Base-by-base conservation (phyloP, 2,888 invertebrate genomes). In the Drosophila macrothrix region DNA sequence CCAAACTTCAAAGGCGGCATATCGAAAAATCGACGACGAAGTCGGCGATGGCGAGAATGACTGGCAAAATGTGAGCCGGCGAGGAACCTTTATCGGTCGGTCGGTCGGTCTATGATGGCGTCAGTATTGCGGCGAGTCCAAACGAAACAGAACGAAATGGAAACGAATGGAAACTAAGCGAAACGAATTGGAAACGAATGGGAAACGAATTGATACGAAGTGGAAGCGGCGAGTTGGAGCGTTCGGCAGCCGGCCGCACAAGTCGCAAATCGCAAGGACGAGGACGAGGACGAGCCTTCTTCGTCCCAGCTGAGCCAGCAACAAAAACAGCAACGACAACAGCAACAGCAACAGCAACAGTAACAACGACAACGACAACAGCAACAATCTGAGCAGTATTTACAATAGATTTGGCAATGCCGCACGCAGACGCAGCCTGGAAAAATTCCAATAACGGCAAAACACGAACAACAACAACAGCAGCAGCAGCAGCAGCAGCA, bases 401-500 rank as follows among this genome's bases (percentile, higher is more conserved):
- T 66, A 41, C 10, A 65, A 79, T 82, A 80, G 80, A 69, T 83
- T 73, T 53, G 59, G 37, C 39, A 52, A 29, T 46, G 54, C 66
- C 52, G 67, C 81, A 80, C 80, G 83, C 80, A 80, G 76, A 80
- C 77, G 81, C 83, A 83, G 81, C 61, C 84, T 84, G 84, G 84
- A 90, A 84, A 39, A 70, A 59, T 90, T 88, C 88, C 90, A 83
- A 83, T 82, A 75, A 72, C 69, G 63, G 68, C 63, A 61, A 64
- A 63, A 31, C 50, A 70, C 53, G 25, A 64, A 49, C 64, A 60
- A 55, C 71, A 62, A 33, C 43, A 54, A 37, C 58, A 65, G 25
- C 77, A 65, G 22, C 77, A 63, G 41, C 64, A 60, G 52, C 71
- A 62, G 28, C 39, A 52, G 41, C 54, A 63, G 16, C 77, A 78